phyloP scores from a whole-genome alignment of 2,797 vertebrate genomes.

The Gallinago stenura region DNA sequence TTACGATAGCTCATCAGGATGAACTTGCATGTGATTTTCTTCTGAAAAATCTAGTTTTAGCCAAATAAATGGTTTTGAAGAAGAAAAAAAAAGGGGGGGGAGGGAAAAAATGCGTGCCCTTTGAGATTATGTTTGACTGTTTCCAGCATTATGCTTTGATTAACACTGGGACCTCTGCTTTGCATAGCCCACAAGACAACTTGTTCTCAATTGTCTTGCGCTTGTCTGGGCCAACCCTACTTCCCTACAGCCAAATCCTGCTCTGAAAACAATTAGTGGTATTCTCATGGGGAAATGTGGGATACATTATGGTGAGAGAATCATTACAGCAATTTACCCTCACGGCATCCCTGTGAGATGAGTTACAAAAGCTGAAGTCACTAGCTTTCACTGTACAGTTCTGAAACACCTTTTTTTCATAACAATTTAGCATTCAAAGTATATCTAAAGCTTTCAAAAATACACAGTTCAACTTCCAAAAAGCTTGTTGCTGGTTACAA shows the following conservation, averaged over 20 bases:
- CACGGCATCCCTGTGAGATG: not conserved
- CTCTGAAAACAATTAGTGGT: not conserved
- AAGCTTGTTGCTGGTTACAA: not conserved
- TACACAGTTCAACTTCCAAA: not conserved
- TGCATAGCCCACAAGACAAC: not conserved
- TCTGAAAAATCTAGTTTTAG: not conserved
- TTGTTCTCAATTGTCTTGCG: not conserved
- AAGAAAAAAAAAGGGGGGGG: no score
- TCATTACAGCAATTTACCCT: not conserved
- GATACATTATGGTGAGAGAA: not conserved
- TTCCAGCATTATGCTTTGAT: not conserved
- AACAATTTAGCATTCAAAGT: not conserved
- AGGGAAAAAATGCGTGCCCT: not conserved
- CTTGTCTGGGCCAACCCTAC: not conserved
- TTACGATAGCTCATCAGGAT: not conserved
- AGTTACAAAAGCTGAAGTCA: not conserved
- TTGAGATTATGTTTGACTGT: not conserved
- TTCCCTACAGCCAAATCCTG: not conserved
- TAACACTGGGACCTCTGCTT: not conserved
- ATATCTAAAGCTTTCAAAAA: not conserved
- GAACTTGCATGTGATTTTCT: not conserved
- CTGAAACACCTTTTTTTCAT: not conserved
- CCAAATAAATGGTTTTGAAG: not conserved
- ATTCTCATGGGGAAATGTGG: not conserved
- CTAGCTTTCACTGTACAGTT: not conserved